Conservation (phyloP, 2,113 vertebrate species). For the Anhinga rufa region DNA sequence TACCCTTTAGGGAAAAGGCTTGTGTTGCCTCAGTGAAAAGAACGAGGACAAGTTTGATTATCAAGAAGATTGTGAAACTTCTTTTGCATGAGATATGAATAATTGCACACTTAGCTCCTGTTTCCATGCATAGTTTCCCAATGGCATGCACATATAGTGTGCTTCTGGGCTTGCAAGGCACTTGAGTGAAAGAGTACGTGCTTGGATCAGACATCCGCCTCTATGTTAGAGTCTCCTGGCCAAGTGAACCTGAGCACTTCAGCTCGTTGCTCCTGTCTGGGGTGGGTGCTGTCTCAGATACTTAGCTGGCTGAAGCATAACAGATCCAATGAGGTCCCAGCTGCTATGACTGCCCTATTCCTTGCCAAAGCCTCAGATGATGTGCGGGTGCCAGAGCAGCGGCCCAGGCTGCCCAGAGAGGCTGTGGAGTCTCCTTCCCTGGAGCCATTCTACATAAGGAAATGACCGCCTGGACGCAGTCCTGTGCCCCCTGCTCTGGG, state of each 20-base stretch:
- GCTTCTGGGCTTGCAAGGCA: not conserved
- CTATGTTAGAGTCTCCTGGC: not conserved
- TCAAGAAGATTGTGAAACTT: not conserved
- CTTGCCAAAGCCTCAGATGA: not conserved
- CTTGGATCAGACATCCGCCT: not conserved
- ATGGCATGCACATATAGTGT: not conserved
- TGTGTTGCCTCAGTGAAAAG: not conserved
- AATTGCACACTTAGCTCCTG: not conserved
- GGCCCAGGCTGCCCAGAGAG: too few relatives aligned
- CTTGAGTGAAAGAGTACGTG: not conserved
- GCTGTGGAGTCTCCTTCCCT: too few relatives aligned
- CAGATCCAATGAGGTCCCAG: not conserved
- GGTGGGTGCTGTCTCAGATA: not conserved
- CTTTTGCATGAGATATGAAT: constrained; percentile 11
- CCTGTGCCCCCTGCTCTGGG: too few relatives aligned
- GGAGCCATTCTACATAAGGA: too few relatives aligned
- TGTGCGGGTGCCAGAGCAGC: too few relatives aligned
- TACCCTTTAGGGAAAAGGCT: not conserved
- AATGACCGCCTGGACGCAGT: too few relatives aligned
- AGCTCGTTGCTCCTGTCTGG: not conserved
- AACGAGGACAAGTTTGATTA: not conserved
- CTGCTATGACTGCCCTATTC: not conserved
- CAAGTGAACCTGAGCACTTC: not conserved
- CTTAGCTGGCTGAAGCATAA: not conserved
- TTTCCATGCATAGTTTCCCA: not conserved